Base-by-base conservation (phyloP, 2,797 vertebrate genomes). In the Apodemus agrarius region DNA sequence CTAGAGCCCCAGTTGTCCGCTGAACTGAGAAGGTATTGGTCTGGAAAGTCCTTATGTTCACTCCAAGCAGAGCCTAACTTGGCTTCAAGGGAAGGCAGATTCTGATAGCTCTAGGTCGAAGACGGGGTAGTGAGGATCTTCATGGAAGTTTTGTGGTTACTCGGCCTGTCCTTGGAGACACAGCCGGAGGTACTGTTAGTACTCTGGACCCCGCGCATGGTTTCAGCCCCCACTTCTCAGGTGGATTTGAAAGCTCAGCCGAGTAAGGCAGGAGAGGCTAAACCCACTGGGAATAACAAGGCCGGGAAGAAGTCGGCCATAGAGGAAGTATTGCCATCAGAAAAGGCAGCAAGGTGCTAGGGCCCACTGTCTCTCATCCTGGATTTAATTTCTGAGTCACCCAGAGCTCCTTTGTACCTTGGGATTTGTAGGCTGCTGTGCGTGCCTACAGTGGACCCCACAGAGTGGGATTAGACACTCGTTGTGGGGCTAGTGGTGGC, bases 231-330 rank as follows among this genome's bases (percentile, higher is more conserved):
- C 24, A 3, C 10, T 75, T 91, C 95, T 74, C n/a, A 26, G 40
- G n/a, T 22, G 72, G 26, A 24, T 49, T 81, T 92, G 80, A 76
- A 89, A 79, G 78, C 29, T 19, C n/a, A 29, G 34, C 49, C 63
- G 76, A 69, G 17, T 63, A 65, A 84, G 80, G 79, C 21, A 31
- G 29, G 22, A 40, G 54, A 90, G 13, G 21, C 74, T 61, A 43
- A 96, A 83, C 49, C 80, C 34, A 34, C 34, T 80, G 69, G 89
- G 65, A 94, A 78, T 92, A 67, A 26, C 26, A 16, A 59, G 78
- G 4, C 46, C 46, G 46, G 31, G 54, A 49, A 86, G 74, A 91
- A 72, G 34, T 24, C 86, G 81, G 61, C 37, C 6, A 6, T 14
- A n/a, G 43, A 78, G 69, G 46, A 24, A 63, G 31, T 5, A 59